Evolutionary conservation across 2,113 vertebrate genomes (phyloP), one percentile per base, ranked within the genome.

Genomic region (Dunckerocampus dactyliophorus): DNA sequence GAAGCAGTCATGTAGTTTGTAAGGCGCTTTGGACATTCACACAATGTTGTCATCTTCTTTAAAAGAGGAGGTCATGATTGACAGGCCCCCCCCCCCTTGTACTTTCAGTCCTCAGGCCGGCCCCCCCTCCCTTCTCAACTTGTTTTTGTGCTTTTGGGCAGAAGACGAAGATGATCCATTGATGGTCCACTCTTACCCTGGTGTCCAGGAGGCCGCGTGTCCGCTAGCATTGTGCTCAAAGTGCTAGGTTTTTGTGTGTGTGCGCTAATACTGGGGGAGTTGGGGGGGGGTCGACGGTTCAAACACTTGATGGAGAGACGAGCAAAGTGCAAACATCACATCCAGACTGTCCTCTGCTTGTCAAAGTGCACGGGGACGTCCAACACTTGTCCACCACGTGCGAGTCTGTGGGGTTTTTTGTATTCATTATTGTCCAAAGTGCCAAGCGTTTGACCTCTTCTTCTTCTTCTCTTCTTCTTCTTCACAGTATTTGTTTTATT

Each of bases 401-500:
- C n/a, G n/a, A n/a, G 24, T 28, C 24, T 28, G 24, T 28, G n/a
- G n/a, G n/a, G n/a, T 28, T 28, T 28, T 34, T 34, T 8, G 4
- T 70, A 65, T 68, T 61, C 22, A 24, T 56, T 20, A 60, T 53
- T 42, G 19, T 75, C 77, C 82, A 89, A 88, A 90, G 89, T 88
- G 87, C 89, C 86, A 76, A 80, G 80, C 75, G 39, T 83, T 57
- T 64, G 75, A 77, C 9, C 61, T 82, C 75, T 82, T 82, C 71
- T 39, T 79, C 72, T 69, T 75, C 74, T 68, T 75, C 74, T 72
- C 70, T 28, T 64, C 72, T 71, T 64, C 61, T 64, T 95, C 93
- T 99, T 97, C 95, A 96, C 96, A 97, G 95, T 97, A 95, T 82
- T 79, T 58, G 16, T 34, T 42, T 39, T 0, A 20, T 79, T 60